A percentile compares a stretch with the other conserved stretches of the same genome.
These are phyloP conservation scores for Guaruba guarouba DNA, from an alignment of 2,113 vertebrate genomes.

Conservation along the genomic window DNA sequence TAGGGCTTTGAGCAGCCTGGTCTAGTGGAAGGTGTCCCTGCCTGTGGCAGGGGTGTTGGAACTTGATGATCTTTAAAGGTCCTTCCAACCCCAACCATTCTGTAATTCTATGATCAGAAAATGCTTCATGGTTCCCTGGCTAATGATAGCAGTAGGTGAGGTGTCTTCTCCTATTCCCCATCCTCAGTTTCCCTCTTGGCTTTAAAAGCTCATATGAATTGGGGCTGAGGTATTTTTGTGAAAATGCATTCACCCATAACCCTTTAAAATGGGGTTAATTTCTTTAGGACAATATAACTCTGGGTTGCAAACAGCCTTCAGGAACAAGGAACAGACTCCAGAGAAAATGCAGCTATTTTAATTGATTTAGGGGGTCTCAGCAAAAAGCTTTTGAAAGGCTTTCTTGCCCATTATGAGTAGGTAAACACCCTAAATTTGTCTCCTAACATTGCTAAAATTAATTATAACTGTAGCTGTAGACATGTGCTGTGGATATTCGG, in stretches of 20 bases:
- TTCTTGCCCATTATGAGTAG: background rate
- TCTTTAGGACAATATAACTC: background rate
- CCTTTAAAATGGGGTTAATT: background rate
- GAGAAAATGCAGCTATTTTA: background rate
- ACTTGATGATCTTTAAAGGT: background rate
- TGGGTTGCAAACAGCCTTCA: background rate
- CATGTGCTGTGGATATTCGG: background rate
- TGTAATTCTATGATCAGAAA: background rate
- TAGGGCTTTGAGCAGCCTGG: background rate
- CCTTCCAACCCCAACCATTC: background rate
- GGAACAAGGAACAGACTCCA: background rate
- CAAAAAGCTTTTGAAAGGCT: background rate
- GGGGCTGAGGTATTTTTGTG: background rate
- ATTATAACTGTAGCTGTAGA: background rate
- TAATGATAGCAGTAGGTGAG: background rate
- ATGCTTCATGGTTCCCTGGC: background rate
- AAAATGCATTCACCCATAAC: background rate
- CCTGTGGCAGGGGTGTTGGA: background rate
- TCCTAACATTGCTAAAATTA: background rate
- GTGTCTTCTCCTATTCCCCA: fast-evolving
- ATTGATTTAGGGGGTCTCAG: background rate
- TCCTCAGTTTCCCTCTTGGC: background rate
- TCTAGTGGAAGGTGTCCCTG: background rate
- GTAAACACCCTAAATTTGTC: background rate
- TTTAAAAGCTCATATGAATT: background rate